Percentiles rank a stretch among this genome's conserved stretches.
These are phyloP conservation scores for Antheraea yamamai DNA, from an alignment of 2,888 invertebrate genomes.

Conservation along the genomic window DNA sequence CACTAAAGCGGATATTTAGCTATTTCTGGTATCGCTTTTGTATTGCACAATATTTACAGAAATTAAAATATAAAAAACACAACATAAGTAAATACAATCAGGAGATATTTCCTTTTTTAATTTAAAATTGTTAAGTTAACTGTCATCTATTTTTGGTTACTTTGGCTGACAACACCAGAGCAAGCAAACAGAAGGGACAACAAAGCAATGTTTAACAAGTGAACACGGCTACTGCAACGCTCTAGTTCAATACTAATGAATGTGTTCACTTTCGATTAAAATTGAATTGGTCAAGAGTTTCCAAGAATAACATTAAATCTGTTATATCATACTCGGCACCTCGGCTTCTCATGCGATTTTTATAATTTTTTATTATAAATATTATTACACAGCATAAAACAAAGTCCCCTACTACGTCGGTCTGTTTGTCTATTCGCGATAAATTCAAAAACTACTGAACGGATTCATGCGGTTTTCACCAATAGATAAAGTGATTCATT, in stretches of 20 bases:
- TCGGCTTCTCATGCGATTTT: no score
- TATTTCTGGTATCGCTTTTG: no score
- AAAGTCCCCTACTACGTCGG: no score
- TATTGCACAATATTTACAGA: neutral
- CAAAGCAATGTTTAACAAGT: conserved; percentile 4
- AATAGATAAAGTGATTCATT: no score
- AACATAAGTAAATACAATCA: neutral
- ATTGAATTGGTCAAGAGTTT: neutral
- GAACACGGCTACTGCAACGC: conserved; percentile 9
- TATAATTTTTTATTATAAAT: no score
- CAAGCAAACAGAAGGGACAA: conserved; percentile 1
- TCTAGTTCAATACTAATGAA: neutral
- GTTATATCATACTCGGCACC: no score
- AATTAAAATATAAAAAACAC: neutral
- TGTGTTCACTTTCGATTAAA: neutral
- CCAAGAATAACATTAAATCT: neutral
- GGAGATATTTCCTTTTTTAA: neutral
- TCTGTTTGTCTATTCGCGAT: no score
- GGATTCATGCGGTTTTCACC: no score
- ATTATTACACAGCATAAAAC: no score
- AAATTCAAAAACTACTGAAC: no score
- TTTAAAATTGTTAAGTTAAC: neutral
- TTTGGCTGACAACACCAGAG: neutral
- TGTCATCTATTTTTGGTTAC: neutral
- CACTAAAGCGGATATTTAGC: no score